Base-by-base conservation (phyloP, 2,888 invertebrate species). In the Orthosia gothica region DNA sequence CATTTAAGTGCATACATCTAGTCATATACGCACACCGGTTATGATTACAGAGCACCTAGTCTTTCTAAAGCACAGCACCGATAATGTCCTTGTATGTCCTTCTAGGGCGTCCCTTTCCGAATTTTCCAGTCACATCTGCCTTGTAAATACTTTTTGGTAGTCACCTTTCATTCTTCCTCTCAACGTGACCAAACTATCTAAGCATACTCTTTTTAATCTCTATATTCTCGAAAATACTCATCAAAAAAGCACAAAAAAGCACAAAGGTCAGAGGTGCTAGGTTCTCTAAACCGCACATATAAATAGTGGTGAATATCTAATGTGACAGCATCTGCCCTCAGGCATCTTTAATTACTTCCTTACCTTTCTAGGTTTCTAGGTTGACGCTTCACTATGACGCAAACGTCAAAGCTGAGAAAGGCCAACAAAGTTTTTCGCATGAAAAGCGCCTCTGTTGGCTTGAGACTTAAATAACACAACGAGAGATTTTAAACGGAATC, bases 321-420 rank as follows among this genome's bases (percentile, higher is more conserved):
- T 40, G 16, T 70, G 54, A 67, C 68, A 69, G 47, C 20, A 59
- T 61, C 70, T 74, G 58, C 81, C 87, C 76, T 75, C 23, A 73
- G 74, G 84, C 80, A 49, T 79, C 86, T 84, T 87, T 87, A 87
- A 87, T 87, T 86, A 84, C 87, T 81, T 72, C 82, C 79, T 83
- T 66, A 70, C 87, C 67, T 86, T 86, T 86, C 84, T 87, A 76
- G 87, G 87, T 87, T 87, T 87, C 79, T 87, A 84, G 87, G 87
- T 86, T 87, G 82, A 47, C 70, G 76, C 84, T 67, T 80, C 79
- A 71, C 67, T 81, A 75, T 73, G 32, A 67, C 72, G 50, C 47
- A 74, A 76, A 81, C 76, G 77, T 82, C 82, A 87, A 82, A 87
- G 83, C 78, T 77, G 79, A 76, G 81, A 83, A 83, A 79, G 84